Evolutionary conservation across 2,797 vertebrate species (phyloP).

Genomic region (Huso huso): DNA sequence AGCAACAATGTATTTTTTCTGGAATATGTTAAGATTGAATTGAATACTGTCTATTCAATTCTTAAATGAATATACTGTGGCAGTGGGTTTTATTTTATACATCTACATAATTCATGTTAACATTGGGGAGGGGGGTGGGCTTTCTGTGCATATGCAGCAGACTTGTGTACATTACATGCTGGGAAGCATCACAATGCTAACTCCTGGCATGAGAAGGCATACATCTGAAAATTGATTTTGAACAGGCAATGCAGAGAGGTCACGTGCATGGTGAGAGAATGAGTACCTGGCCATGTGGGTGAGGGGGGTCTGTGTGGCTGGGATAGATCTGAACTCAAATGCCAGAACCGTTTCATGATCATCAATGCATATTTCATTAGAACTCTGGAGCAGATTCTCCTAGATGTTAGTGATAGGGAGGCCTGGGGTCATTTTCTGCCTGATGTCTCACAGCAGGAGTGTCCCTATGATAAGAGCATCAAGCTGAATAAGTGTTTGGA

Average conservation of each 20-base stretch:
- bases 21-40: no score
- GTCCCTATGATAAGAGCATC: background rate
- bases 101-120: no score
- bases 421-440: background rate
- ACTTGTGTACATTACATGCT: no score
- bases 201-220: no score
- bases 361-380: background rate
- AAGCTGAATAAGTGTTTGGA: background rate
- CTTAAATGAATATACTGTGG: no score
- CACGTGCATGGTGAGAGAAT: background rate
- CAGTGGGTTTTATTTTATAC: no score
- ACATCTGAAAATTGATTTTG: background rate
- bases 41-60: no score
- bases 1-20: no score
- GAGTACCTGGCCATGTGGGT: background rate
- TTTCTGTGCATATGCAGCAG: no score
- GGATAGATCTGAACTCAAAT: background rate
- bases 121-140: no score
- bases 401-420: background rate
- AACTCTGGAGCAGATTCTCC: background rate
- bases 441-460: background rate
- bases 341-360: background rate
- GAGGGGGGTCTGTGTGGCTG: background rate
- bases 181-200: no score
- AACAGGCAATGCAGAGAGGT: background rate